Conservation (phyloP, 2,888 invertebrate genomes). For the Heliothis peltigera region DNA sequence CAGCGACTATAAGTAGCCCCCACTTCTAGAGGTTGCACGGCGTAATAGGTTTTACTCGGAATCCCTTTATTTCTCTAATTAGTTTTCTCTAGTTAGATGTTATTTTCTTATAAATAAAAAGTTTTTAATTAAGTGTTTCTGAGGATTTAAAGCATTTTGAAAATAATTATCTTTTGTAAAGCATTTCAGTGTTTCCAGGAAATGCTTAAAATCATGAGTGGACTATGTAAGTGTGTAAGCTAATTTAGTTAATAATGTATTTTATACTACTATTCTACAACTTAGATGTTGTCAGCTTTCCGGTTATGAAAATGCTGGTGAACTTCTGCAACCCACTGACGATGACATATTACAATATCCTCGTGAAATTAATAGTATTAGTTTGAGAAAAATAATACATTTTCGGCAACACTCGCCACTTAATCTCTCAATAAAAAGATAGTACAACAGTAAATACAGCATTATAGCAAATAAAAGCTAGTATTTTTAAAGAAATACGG, state of each 20-base stretch:
- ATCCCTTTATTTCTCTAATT: conserved; percentile 8
- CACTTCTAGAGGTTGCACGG: conserved; percentile 13
- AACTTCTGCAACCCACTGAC: no score
- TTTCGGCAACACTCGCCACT: background rate
- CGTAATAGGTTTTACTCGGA: conserved; percentile 14
- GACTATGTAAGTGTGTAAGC: background rate
- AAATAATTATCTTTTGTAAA: background rate
- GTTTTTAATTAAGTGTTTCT: conserved; percentile 8
- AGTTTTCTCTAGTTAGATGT: conserved; percentile 1
- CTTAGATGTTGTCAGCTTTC: background rate
- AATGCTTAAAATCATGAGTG: background rate
- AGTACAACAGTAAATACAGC: conserved; percentile 26
- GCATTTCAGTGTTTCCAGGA: background rate
- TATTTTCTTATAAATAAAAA: background rate
- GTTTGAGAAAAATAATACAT: background rate
- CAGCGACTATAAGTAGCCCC: conserved; percentile 2
- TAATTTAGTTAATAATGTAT: background rate
- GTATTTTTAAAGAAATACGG: conserved; percentile 70
- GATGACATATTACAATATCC: no score
- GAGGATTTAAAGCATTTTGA: background rate
- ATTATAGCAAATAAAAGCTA: conserved; percentile 50
- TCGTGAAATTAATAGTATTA: background rate
- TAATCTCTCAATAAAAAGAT: conserved; percentile 3
- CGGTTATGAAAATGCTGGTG: no score
- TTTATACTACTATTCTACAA: background rate